Conservation (phyloP, 2,113 vertebrate genomes). For the Lutjanus erythropterus region DNA sequence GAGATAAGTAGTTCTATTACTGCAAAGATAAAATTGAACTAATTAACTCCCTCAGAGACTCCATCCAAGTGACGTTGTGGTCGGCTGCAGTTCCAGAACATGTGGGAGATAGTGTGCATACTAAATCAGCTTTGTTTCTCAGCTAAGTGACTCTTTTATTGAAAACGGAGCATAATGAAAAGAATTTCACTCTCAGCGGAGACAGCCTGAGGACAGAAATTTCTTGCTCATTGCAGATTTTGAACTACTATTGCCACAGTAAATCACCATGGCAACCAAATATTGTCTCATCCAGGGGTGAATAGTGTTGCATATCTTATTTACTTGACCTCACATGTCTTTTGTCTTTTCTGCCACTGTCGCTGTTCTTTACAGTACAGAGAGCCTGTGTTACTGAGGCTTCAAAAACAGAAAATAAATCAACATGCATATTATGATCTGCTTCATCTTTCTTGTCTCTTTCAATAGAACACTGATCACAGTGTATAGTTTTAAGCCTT, state of each 20-base stretch:
- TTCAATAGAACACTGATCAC: not conserved
- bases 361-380: not conserved
- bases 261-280: conserved; percentile 10
- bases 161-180: conserved; percentile 10
- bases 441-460: not conserved
- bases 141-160: conserved; percentile 5
- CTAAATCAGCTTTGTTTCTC: conserved; percentile 9
- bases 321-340: not conserved
- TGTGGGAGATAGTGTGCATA: not conserved
- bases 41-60: conserved; percentile 21
- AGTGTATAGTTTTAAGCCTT: no score
- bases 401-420: not conserved
- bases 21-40: conserved; percentile 6
- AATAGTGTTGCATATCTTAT: not conserved
- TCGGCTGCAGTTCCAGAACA: not conserved
- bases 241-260: not conserved
- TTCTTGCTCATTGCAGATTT: not conserved
- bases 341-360: not conserved
- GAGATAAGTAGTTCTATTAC: conserved; percentile 1
- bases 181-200: not conserved
- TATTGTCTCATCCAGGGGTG: not conserved
- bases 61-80: not conserved
- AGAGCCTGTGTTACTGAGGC: not conserved
- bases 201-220: not conserved
- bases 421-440: not conserved